Percentiles rank a stretch among this genome's conserved stretches.
Conservation (phyloP, 2,797 vertebrate species). For the Microhierax caerulescens region DNA sequence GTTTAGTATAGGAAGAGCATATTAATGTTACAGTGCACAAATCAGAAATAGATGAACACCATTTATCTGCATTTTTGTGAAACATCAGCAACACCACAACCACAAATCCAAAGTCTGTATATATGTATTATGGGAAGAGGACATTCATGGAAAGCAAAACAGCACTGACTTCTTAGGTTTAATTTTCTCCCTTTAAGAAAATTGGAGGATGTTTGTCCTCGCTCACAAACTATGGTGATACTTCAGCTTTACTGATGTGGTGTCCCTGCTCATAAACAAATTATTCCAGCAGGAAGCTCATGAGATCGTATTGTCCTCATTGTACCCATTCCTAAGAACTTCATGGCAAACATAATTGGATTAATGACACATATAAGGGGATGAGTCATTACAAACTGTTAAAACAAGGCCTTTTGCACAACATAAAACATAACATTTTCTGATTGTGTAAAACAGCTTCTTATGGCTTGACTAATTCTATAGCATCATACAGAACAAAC, state of each 20-base stretch:
- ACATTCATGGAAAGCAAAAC: neutral
- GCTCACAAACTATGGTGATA: neutral
- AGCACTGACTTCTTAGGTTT: neutral
- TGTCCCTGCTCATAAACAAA: neutral
- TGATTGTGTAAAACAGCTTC: neutral
- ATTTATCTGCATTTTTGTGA: neutral
- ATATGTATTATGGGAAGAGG: rapidly evolving
- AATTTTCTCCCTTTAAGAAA: neutral
- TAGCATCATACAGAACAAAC: neutral
- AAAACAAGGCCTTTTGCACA: neutral
- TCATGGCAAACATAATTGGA: neutral
- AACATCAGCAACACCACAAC: neutral
- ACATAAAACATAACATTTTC: neutral
- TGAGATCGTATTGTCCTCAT: neutral
- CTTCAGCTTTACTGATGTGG: neutral
- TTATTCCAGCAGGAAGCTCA: neutral
- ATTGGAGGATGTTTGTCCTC: neutral
- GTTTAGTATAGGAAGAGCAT: neutral
- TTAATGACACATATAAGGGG: neutral
- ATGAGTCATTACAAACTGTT: neutral
- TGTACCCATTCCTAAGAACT: neutral
- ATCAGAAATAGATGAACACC: neutral
- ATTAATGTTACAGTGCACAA: neutral
- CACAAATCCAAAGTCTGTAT: neutral
- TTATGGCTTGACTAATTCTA: neutral